Percentiles rank a stretch among this genome's conserved stretches.
These are phyloP conservation scores for Miltochrista miniata DNA, from an alignment of 2,888 invertebrate genomes.

Conservation along the genomic window DNA sequence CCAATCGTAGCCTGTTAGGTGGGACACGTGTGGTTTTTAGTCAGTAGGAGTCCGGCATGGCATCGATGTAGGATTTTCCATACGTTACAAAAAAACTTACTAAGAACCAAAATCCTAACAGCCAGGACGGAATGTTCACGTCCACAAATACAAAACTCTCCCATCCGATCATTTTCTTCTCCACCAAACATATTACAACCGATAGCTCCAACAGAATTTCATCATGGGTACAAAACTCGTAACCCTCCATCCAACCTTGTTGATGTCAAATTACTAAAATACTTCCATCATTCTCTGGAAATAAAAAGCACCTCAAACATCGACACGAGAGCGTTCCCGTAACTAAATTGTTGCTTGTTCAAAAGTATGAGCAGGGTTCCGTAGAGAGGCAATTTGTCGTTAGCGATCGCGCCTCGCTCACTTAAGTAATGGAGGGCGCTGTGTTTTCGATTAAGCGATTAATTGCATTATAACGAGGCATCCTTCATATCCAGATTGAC, in stretches of 20 bases:
- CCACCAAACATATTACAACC: too few species aligned
- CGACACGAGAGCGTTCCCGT: conserved; percentile 29
- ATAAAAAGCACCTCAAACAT: conserved; percentile 21
- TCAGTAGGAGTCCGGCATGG: too few species aligned
- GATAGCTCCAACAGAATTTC: not conserved
- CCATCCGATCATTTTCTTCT: too few species aligned
- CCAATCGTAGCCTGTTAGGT: too few species aligned
- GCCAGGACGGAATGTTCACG: too few species aligned
- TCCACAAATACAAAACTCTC: too few species aligned
- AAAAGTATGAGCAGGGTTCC: conserved; percentile 39
- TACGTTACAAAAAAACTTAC: too few species aligned
- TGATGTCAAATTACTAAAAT: conserved; percentile 23
- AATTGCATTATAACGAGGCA: conserved; percentile 30
- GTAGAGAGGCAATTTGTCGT: conserved; percentile 52
- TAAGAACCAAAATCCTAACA: too few species aligned
- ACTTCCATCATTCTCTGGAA: conserved; percentile 17
- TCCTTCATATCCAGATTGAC: conserved; percentile 9
- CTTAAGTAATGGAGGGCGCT: conserved; percentile 18
- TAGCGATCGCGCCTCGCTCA: conserved; percentile 36
- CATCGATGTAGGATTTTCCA: too few species aligned
- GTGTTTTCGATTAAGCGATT: conserved; percentile 39
- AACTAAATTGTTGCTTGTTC: conserved; percentile 47
- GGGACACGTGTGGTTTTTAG: too few species aligned
- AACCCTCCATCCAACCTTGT: conserved; percentile 3
- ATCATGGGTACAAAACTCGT: not conserved